Evolutionary conservation across 2,797 vertebrate genomes (phyloP).

Genomic region (Sebastes baramenuke): DNA sequence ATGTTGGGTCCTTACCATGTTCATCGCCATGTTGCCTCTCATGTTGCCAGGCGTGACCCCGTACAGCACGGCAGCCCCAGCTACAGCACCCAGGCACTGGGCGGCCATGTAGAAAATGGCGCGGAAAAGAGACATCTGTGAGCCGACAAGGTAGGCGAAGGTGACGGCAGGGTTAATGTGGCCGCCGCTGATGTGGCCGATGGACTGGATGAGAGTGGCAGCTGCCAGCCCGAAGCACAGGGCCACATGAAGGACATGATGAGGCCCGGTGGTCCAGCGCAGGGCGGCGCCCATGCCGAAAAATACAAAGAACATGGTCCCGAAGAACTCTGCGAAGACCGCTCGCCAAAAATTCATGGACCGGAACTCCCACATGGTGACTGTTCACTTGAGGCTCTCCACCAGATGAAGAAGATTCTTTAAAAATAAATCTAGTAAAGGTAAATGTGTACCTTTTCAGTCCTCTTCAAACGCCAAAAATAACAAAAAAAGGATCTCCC

Average conservation of each 20-base stretch:
- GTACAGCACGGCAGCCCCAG: conserved; percentile 92
- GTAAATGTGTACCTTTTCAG: conserved; percentile 52
- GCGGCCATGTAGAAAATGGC: conserved; percentile 92
- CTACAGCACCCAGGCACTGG: conserved; percentile 91
- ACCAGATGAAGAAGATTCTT: conserved; percentile 37
- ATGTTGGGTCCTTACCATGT: conserved; percentile 83
- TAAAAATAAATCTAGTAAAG: conserved; percentile 50
- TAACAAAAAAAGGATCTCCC: conserved; percentile 36
- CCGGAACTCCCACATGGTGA: conserved; percentile 93
- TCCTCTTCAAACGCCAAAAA: conserved; percentile 49
- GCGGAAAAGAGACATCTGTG: conserved; percentile 93
- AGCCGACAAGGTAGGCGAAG: conserved; percentile 91
- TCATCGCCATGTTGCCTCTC: conserved; percentile 93
- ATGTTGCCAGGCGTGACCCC: conserved; percentile 90
- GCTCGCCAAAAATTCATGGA: conserved; percentile 97
- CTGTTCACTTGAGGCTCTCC: conserved; percentile 50
- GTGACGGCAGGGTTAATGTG: conserved; percentile 96
- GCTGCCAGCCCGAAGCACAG: conserved; percentile 93
- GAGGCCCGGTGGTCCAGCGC: conserved; percentile 89
- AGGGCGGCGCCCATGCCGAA: conserved; percentile 93
- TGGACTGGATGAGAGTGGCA: conserved; percentile 91
- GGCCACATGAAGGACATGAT: conserved; percentile 89
- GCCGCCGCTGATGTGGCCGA: conserved; percentile 94
- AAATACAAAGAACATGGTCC: conserved; percentile 94
- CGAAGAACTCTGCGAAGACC: conserved; percentile 94